A percentile compares a stretch with the other conserved stretches of the same genome.
Evolutionary conservation across 2,113 vertebrate species (phyloP).

Genomic region (Thryonomys swinderianus): DNA sequence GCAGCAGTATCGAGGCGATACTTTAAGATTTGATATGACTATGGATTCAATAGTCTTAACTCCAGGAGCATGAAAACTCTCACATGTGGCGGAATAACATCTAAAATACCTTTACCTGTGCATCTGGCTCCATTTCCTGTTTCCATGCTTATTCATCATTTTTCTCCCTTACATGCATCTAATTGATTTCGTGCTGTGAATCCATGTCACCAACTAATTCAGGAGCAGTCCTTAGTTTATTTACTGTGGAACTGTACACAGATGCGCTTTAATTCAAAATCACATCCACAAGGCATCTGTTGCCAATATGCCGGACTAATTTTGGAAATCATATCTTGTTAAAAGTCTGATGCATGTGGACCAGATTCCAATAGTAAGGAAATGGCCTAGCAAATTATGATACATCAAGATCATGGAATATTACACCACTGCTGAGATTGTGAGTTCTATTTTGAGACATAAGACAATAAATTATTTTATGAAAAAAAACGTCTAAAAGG

Average conservation of each 20-base stretch:
- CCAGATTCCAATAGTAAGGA: constrained; percentile 29
- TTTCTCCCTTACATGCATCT: neutral
- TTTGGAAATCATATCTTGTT: constrained; percentile 33
- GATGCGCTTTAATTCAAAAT: constrained; percentile 16
- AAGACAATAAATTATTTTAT: neutral
- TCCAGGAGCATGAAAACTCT: neutral
- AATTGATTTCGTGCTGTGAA: neutral
- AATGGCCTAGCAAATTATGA: neutral
- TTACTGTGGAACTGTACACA: constrained; percentile 9
- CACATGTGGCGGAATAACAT: neutral
- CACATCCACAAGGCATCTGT: constrained; percentile 16
- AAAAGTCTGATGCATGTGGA: constrained; percentile 54
- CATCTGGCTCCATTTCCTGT: neutral
- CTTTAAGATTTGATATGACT: neutral
- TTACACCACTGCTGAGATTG: neutral
- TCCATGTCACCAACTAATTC: neutral
- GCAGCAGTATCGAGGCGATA: neutral
- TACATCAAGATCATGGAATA: neutral
- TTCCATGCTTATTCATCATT: neutral
- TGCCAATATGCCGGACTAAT: constrained; percentile 13
- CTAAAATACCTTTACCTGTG: neutral
- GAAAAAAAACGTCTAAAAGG: neutral
- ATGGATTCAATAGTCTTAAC: neutral
- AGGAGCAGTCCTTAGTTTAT: neutral
- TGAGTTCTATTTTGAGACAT: constrained; percentile 13